Base-by-base conservation (phyloP, 2,113 vertebrate genomes). In the Toxotes chatareus region DNA sequence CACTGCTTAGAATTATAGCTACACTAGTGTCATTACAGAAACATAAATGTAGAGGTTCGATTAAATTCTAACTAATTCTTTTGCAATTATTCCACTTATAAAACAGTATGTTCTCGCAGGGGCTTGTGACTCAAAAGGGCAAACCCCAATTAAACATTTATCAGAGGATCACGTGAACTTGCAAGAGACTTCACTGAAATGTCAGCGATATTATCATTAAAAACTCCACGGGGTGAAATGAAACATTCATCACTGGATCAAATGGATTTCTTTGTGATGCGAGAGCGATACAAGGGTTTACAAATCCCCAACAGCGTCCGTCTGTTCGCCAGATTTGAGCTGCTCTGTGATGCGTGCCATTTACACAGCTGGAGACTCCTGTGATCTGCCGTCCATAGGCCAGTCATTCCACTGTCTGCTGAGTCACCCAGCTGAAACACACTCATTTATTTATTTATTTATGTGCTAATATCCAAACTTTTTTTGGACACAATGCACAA, bases 301-400 rank as follows among this genome's bases (percentile, higher is more conserved):
- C 66, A 82, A 79, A 73, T 64, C 61, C 60, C 78, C 63, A 55
- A 17, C 87, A 68, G 74, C 0, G 66, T 3, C 44, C 31, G 17
- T 83, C 79, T 88, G 83, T 40, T 70, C 51, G 51, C 11, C 59
- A 78, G 56, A 68, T 56, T 19, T 62, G 23, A 82, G 61, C 66
- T 76, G 74, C 74, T 73, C 34, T 64, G 8, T 60, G 64, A 68
- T 46, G 71, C 57, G 16, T 68, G 55, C 34, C 83, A 83, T 82
- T 63, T 67, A 67, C 84, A 57, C 87, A 89, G 87, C 84, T 74
- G 77, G 87, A 84, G 64, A 19, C 16, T 67, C 49, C 36, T 47
- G 40, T 73, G 42, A 62, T 62, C 55, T 49, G 32, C 49, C 17
- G 4, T n/a, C 32, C n/a, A 2, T 5, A 55, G 32, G 12, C 32